Percentiles rank a stretch among this genome's conserved stretches.
Conservation (phyloP, 2,797 vertebrate genomes). For the Arvicola amphibius region DNA sequence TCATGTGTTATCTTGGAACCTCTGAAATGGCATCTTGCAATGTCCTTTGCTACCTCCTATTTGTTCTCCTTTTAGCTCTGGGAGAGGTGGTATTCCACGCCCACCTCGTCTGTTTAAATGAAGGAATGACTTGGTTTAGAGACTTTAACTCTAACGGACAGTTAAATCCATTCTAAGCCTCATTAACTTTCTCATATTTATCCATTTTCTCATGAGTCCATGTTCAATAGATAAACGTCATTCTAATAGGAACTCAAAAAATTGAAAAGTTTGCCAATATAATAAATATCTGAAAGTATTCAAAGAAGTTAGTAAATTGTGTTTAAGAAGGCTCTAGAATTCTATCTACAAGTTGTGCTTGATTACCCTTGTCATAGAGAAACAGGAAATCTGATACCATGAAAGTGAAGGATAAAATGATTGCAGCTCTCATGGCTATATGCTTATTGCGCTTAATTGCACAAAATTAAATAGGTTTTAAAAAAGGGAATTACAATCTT, state of each 20-base stretch:
- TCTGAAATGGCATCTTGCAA: background rate
- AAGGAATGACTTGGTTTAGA: background rate
- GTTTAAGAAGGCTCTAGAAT: background rate
- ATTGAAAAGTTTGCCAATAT: background rate
- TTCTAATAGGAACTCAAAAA: background rate
- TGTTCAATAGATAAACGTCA: background rate
- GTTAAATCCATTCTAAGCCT: background rate
- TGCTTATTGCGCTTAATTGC: background rate
- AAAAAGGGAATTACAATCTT: background rate
- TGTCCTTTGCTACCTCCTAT: background rate
- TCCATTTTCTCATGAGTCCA: background rate
- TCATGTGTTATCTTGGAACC: background rate
- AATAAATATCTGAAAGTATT: background rate
- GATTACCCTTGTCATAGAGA: background rate
- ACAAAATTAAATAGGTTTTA: background rate
- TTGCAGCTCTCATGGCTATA: background rate
- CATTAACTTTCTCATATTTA: conserved; percentile 23
- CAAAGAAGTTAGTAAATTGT: conserved; percentile 4
- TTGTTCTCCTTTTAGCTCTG: background rate
- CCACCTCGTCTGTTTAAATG: background rate
- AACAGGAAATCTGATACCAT: background rate
- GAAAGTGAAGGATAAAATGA: background rate
- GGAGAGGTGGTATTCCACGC: background rate
- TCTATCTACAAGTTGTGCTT: conserved; percentile 26
- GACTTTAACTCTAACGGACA: background rate